Evolutionary conservation across 2,888 invertebrate genomes (phyloP).

Genomic region (Onthophagus sagittarius): DNA sequence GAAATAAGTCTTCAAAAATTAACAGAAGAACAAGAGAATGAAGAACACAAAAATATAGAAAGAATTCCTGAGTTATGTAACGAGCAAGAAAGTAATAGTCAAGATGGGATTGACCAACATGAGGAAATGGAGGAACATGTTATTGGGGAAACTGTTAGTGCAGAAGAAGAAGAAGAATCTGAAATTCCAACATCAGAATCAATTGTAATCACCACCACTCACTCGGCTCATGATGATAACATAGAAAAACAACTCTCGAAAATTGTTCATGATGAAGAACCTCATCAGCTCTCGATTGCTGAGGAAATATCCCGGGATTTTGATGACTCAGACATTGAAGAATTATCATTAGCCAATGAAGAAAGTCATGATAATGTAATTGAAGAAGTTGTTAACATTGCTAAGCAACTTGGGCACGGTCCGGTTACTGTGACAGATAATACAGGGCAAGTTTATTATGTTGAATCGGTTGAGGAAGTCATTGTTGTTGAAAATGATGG

Average conservation of each 20-base stretch:
- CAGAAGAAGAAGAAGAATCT: neutral
- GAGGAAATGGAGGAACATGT: neutral
- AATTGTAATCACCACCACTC: neutral
- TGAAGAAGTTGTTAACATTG: conserved; percentile 8
- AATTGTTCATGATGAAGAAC: conserved; percentile 13
- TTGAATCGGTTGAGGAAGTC: conserved; percentile 22
- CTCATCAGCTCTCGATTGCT: conserved; percentile 17
- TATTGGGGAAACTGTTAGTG: neutral
- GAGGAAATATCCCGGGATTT: conserved; percentile 24
- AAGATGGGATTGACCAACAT: neutral
- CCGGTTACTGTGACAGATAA: conserved; percentile 19
- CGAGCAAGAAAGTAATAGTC: neutral
- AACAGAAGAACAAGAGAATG: neutral
- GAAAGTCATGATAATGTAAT: conserved; percentile 10
- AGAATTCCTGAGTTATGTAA: neutral
- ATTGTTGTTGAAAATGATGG: conserved; percentile 21
- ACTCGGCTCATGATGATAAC: neutral
- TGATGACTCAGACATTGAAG: conserved; percentile 20
- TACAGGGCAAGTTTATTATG: conserved; percentile 16
- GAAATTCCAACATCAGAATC: neutral
- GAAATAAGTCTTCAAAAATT: neutral
- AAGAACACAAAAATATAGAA: neutral
- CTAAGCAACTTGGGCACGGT: conserved; percentile 12
- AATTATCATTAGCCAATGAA: conserved; percentile 5
- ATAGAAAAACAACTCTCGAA: conserved; percentile 17